Base-by-base conservation (phyloP, 2,888 invertebrate species). In the Macrophya annulata region DNA sequence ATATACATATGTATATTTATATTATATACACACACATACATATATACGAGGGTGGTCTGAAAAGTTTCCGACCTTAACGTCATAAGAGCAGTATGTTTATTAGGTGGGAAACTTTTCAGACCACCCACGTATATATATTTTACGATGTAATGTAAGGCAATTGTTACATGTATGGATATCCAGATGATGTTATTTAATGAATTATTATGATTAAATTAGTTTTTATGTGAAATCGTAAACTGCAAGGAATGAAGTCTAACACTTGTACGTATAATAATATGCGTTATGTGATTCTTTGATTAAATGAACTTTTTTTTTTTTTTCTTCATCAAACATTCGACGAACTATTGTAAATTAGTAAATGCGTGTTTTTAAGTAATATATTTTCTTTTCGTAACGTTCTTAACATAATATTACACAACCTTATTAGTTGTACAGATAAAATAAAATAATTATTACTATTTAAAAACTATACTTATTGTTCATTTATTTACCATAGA, bases 371-470 rank as follows among this genome's bases (percentile, higher is more conserved):
- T 83, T 83, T 21, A 55, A 37, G 12, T 55, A 51, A 84, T 84
- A 59, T 84, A 84, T 84, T 72, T 84, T 40, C 48, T 71, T 62
- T 71, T 62, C 84, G 51, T 37, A 84, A 45, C 48, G 40, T 68
- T 68, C 55, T 84, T 10, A 84, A 37, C 8, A 17, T 65, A 65
- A 17, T 65, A 65, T 82, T 71, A 84, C 72, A 84, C 55, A 84
- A 68, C 68, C 55, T 84, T 71, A 31, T 71, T 31, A 82, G 87
- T 45, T 71, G 45, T 85, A 68, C 45, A 84, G 77, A 85, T 86
- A 82, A 65, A 87, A 89, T 85, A 88, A 88, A 88, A 68, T 85
- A 84, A 79, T 62, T 55, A 87, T 25, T 59, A 84, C 87, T 84
- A 85, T 86, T 89, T 88, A 48, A 76, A 76, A 48, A 76, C 71